phyloP scores from a whole-genome alignment of 1,140 invertebrate species.

The Whitmania pigra region DNA sequence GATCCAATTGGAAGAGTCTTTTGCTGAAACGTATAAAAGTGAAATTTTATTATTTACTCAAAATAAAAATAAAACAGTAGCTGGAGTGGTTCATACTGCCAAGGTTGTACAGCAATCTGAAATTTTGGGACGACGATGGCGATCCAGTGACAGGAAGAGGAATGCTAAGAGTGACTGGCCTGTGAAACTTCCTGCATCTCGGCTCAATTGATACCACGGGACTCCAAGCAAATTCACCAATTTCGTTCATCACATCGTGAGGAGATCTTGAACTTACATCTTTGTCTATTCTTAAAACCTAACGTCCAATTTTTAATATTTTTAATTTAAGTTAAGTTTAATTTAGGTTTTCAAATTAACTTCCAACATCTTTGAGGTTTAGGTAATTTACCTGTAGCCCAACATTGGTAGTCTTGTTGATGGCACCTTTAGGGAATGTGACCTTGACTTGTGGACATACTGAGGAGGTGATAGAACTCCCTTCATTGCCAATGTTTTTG shows the following conservation, averaged over 20 bases:
- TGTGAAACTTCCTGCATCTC: slow-evolving; percentile 15
- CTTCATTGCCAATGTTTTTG: slow-evolving; percentile 88
- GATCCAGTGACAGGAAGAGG: not conserved
- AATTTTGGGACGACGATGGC: not conserved
- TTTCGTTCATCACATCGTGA: not conserved
- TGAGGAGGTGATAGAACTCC: slow-evolving; percentile 87
- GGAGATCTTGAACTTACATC: not conserved
- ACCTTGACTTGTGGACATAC: slow-evolving; percentile 94
- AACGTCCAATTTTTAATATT: not conserved
- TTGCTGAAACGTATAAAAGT: too few species aligned
- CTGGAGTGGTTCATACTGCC: not conserved
- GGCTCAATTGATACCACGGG: slow-evolving; percentile 14
- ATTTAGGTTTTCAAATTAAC: too few species aligned
- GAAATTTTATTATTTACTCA: not conserved
- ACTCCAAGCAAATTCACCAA: not conserved
- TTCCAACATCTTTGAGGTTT: too few species aligned
- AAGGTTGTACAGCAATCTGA: slow-evolving; percentile 8
- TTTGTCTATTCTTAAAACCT: not conserved
- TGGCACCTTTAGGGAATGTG: slow-evolving; percentile 87
- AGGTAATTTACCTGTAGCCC: slow-evolving; percentile 20
- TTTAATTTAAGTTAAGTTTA: too few species aligned
- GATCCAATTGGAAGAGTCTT: not conserved
- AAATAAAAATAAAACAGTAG: not conserved
- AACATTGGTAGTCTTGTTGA: slow-evolving; percentile 70
- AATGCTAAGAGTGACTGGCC: slow-evolving; percentile 1